Base-by-base conservation (phyloP, 2,113 vertebrate species). In the Melozone crissalis region DNA sequence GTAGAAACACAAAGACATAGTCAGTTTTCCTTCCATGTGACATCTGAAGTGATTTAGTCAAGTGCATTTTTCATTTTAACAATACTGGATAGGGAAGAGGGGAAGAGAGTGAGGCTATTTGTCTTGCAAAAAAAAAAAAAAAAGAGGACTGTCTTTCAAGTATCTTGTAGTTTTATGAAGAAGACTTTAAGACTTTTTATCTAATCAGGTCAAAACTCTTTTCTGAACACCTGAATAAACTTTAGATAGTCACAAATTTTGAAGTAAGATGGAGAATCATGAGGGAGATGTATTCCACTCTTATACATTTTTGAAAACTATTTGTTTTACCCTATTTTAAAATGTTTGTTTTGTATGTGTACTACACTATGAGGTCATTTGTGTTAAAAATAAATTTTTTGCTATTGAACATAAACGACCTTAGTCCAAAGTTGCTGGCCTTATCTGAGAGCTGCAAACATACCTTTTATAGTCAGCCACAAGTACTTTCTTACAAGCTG, bases 61-160 rank as follows among this genome's bases (percentile, higher is more conserved):
- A 84, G 35, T 47, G 13, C 18, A 28, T 69, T 78, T 90, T 95
- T 94, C 13, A 77, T 87, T 92, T 87, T 76, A 78, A 93, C 55
- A 74, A 4, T 55, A 49, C 13, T 44, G 41, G 35, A 46, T 77
- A 69, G 27, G 41, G n/a, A 92, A 73, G 31, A 33, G 44, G 27
- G 41, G 31, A 92, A 73, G 31, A 35, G 44, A 61, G 17, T 51
- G 41, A 84, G 21, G 44, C 57, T 44, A 61, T 79, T 79, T 85
- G 22, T 75, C 19, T 67, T 86, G 37, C 41, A 89, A 65, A 88
- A 76, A 85, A 84, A 69, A 30, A 49, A 28, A 39, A 30, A 47
- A 9, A 11, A 85, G 47, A 77, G 7, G 21, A 55, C 30, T 61
- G 30, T 77, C 52, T 91, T 92, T 88, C 52, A 88, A 75, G 33